Evolutionary conservation across 2,113 vertebrate species (phyloP).

Genomic region (Catagonus wagneri): DNA sequence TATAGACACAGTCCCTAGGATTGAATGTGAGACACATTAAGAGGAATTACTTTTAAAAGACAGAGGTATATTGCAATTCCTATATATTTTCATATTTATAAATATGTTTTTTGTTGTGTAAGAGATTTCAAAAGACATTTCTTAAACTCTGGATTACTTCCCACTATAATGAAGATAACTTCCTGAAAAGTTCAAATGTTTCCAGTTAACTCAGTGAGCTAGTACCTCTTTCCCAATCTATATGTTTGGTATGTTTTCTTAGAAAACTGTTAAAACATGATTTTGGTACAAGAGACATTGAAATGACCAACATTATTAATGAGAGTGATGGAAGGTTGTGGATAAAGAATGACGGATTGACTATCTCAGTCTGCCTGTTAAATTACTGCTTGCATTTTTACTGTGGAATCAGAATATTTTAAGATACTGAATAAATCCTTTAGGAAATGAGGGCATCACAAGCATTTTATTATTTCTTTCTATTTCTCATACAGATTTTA

Average conservation of each 20-base stretch:
- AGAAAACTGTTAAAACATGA: not conserved
- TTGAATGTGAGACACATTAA: not conserved
- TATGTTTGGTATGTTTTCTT: not conserved
- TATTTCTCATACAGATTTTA: constrained; percentile 4
- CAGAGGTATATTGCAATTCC: not conserved
- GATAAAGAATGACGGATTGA: not conserved
- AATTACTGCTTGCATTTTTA: not conserved
- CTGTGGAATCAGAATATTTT: not conserved
- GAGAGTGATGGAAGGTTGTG: accelerated
- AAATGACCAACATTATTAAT: not conserved
- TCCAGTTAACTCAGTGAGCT: not conserved
- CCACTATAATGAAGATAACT: not conserved
- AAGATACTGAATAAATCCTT: not conserved
- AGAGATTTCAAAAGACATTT: not conserved
- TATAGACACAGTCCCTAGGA: not conserved
- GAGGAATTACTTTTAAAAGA: not conserved
- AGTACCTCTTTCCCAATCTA: not conserved
- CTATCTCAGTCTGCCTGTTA: not conserved
- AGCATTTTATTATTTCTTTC: not conserved
- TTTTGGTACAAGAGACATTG: not conserved
- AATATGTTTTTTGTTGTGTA: not conserved
- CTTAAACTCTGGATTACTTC: not conserved
- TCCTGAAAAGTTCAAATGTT: not conserved
- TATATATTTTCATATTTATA: not conserved
- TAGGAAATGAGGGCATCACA: not conserved